Evolutionary conservation across 1,140 invertebrate species (phyloP), one percentile per base, ranked within the genome.

Genomic region (Lepidostoma basale): DNA sequence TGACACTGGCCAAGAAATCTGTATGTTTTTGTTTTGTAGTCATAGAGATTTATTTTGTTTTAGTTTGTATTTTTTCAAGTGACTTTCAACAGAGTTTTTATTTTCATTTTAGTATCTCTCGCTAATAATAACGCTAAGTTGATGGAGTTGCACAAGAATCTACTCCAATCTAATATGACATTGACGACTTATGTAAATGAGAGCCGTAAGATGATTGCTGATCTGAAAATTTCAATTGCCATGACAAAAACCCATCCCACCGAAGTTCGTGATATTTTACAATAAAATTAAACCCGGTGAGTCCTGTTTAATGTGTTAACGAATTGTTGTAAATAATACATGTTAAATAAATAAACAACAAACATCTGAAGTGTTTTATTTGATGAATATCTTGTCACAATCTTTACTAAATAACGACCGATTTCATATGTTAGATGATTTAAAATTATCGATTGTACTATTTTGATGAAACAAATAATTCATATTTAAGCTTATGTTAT

Each of bases 131-230:
- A 40, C 36, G 33, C n/a, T 0, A 62, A 54, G 10, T 58, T 72
- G 49, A 65, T 59, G 45, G 18, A 65, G 47, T 67, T 77, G 25
- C 78, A 81, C 36, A 78, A 76, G 59, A 76, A 79, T 56, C 68
- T 83, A 28, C 76, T 79, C 63, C 78, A 81, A 67, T 73, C 79
- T 14, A 81, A 83, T 68, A 69, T 81, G 28, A 79, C 81, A n/a
- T 63, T 81, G 54, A 75, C 74, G 62, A 74, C 77, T 2, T 82
- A 83, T 45, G 76, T 83, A n/a, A 76, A 80, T 63, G 81, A 83
- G 71, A 82, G 79, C 70, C 78, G 79, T 52, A 76, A 72, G 62
- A 75, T 78, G n/a, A 67, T 81, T 14, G 69, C 75, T 64, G 70
- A 64, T 14, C 62, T 81, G 5, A 77, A 78, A 18, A 67, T 77